Evolutionary conservation across 2,113 vertebrate genomes (phyloP), one percentile per base, ranked within the genome.

Genomic region (Barnardius zonarius): DNA sequence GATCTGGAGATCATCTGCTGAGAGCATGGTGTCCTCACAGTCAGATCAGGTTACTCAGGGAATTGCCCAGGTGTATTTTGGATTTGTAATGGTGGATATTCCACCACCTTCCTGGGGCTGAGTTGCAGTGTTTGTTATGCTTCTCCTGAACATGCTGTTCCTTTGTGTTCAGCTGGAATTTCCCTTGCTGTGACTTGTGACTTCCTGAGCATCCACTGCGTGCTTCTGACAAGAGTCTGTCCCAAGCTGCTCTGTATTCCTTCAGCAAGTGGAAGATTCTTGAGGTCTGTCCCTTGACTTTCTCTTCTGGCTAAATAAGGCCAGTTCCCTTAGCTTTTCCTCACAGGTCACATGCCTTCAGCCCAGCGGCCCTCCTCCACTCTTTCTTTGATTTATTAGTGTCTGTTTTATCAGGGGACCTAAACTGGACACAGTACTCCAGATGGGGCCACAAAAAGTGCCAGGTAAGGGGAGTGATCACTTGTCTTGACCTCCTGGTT

Each of bases 81-180:
- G 13, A 14, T 87, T 75, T 87, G 33, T 27, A 84, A 14, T 39
- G 39, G 25, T 59, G 28, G 70, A 59, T 37, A 49, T 78, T 80
- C 18, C 15, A 11, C 28, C 0, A 1, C 31, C 7, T 82, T 54
- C 66, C 28, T 86, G 61, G 17, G 43, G 16, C 39, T 1, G 2
- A 46, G 35, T 19, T 73, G 62, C 41, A 14, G 37, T 63, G 24
- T 49, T 92, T 62, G 23, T 81, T 74, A 18, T 0, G 1, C 20
- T 78, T 6, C 68, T 55, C n/a, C 46, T 78, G 69, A 78, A 43
- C 28, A 10, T 49, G 25, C 37, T 84, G 22, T 72, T 89, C 46
- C 46, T 63, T 78, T 63, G 69, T 63, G 51, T 62, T 93, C 52
- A 84, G 77, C 35, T 89, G 81, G 81, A 92, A 84, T 92, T 96